Conservation (phyloP, 1,140 invertebrate genomes). For the Ephestia elutella region DNA sequence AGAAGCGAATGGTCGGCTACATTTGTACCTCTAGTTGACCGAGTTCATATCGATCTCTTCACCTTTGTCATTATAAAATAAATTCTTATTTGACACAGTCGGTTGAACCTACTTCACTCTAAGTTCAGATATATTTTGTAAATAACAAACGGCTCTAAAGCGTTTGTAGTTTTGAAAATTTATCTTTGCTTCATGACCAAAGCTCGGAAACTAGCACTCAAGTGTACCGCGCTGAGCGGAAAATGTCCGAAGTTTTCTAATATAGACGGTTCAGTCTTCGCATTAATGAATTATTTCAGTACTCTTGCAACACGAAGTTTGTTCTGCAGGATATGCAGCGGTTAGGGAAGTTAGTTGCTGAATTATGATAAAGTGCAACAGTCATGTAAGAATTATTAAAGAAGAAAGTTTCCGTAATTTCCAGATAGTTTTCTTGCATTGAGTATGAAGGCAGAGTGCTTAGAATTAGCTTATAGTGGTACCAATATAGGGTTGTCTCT, state of each 20-base stretch:
- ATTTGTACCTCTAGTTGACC: no score
- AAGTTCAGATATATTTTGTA: background rate
- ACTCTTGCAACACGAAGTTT: background rate
- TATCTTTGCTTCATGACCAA: background rate
- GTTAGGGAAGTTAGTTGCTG: background rate
- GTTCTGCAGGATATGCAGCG: background rate
- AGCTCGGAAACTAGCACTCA: background rate
- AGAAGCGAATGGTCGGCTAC: no score
- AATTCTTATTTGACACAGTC: no score
- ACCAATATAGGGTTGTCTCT: no score
- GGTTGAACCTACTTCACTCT: background rate
- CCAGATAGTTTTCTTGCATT: no score
- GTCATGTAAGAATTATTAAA: no score
- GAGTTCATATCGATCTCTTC: no score
- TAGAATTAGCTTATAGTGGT: no score
- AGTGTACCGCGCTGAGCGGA: background rate
- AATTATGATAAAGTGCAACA: background rate
- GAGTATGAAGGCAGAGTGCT: no score
- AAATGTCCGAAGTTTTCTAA: background rate
- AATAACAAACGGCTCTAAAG: background rate
- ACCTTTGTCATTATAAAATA: no score
- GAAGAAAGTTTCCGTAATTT: no score
- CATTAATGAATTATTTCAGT: background rate
- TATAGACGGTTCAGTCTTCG: constrained; percentile 1
- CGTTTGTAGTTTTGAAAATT: background rate